Base-by-base conservation (phyloP, 2,797 vertebrate species). In the Sebastes trivittatus region DNA sequence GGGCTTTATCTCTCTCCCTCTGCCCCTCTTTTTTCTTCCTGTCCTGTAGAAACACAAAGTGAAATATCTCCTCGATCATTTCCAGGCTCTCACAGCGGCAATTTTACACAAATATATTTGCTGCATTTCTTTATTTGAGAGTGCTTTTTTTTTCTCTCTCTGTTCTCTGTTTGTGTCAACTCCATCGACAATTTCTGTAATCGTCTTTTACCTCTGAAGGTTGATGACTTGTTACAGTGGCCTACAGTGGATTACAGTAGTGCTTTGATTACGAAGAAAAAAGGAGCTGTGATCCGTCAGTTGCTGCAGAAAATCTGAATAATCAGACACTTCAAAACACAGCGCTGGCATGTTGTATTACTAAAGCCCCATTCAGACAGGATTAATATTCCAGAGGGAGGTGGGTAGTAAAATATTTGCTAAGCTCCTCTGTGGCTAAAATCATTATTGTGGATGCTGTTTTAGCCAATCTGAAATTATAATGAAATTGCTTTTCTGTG, bases 341-440 rank as follows among this genome's bases (percentile, higher is more conserved):
- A 61, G 29, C 69, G 55, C 10, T 32, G 27, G 13, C 32, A 18
- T 72, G 59, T 75, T 78, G 59, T 32, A 25, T 69, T 72, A 77
- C 18, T 34, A 63, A 80, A 86, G 54, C n/a, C 34, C 25, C 62
- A 55, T 77, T 87, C 55, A 79, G 29, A 75, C 9, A 61, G 46
- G 54, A 80, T 77, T 63, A 34, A 74, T 74, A 76, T 76, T 72
- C 49, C 36, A 78, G 49, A 10, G 49, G 68, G 60, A 78, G 2
- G 25, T 78, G 29, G 27, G 25, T 61, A 71, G 74, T 74, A n/a
- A 61, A 77, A 79, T 8, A 49, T 80, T 61, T 81, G 59, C 30
- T 58, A n/a, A 72, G 56, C 6, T 63, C 38, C 29, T 77, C 52
- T 63, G 49, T 52, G 77, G 56, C n/a, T 80, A 64, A 62, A 77